Evolutionary conservation across 2,113 vertebrate genomes (phyloP).

Genomic region (Himantopus leucocephalus): DNA sequence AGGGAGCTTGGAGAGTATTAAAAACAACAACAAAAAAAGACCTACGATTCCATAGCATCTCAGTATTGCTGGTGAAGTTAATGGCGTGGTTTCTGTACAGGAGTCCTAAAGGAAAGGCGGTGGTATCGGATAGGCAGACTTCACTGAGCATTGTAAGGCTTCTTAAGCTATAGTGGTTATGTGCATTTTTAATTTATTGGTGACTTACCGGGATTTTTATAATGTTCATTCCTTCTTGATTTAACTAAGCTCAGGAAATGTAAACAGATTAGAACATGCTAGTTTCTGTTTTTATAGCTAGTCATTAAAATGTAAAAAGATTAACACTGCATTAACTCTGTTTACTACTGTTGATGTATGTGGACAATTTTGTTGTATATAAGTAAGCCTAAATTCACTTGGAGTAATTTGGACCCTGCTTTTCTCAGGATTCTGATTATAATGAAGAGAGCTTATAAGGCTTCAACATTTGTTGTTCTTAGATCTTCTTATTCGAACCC

Average conservation of each 20-base stretch:
- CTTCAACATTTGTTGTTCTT: conserved; percentile 27
- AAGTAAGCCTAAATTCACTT: conserved; percentile 24
- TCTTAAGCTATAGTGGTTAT: background rate
- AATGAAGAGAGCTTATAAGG: conserved; percentile 5
- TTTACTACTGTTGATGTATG: conserved; percentile 39
- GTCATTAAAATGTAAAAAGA: conserved; percentile 62
- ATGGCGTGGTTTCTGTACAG: background rate
- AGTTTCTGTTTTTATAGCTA: conserved; percentile 63
- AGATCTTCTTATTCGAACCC: conserved; percentile 10
- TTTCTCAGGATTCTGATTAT: conserved; percentile 46
- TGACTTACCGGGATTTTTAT: conserved; percentile 30
- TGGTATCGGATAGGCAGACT: background rate
- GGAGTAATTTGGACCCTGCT: conserved; percentile 44
- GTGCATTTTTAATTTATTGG: conserved; percentile 54
- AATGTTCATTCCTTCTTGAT: conserved; percentile 57
- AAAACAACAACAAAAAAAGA: background rate
- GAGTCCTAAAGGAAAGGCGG: background rate
- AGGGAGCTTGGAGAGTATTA: background rate
- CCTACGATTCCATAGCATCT: background rate
- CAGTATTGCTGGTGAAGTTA: conserved; percentile 13
- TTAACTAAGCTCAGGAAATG: conserved; percentile 70
- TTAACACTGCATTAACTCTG: conserved; percentile 53
- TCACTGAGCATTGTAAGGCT: background rate
- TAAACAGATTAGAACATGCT: conserved; percentile 58
- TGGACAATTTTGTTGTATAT: conserved; percentile 37